A percentile compares a stretch with the other conserved stretches of the same genome.
These are phyloP conservation scores for Amia ocellicauda DNA, from an alignment of 2,113 vertebrate genomes.

Conservation along the genomic window DNA sequence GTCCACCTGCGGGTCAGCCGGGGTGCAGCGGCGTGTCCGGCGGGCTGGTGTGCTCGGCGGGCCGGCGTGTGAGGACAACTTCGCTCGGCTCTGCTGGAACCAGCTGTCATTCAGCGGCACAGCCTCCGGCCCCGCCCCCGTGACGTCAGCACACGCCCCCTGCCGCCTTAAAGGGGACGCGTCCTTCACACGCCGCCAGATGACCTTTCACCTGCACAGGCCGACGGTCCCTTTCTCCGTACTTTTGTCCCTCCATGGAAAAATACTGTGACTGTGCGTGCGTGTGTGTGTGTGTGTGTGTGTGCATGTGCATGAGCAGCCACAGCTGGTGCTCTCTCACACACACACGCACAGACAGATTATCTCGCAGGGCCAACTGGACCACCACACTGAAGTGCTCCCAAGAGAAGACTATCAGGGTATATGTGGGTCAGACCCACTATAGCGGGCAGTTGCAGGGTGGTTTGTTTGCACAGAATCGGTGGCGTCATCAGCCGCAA, in stretches of 20 bases:
- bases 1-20: slow-evolving; percentile 1
- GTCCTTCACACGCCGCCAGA: neutral
- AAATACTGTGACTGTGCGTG: neutral
- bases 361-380: no score
- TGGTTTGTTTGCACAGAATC: no score
- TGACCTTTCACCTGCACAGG: slow-evolving; percentile 16
- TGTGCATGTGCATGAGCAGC: no score
- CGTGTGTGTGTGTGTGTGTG: neutral
- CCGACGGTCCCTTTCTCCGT: neutral
- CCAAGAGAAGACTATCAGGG: no score
- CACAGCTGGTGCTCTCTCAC: no score
- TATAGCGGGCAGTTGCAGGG: no score
- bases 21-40: slow-evolving; percentile 1
- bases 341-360: no score
- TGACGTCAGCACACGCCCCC: slow-evolving; percentile 17
- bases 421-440: no score
- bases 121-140: neutral
- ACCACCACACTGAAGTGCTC: no score
- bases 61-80: neutral
- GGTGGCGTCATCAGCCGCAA: no score
- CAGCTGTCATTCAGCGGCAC: slow-evolving; percentile 1
- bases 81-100: neutral
- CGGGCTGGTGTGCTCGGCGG: neutral
- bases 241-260: neutral
- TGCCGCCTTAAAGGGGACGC: slow-evolving; percentile 9